Evolutionary conservation across 2,888 invertebrate species (phyloP).

Genomic region (Gymnocheta viridis): DNA sequence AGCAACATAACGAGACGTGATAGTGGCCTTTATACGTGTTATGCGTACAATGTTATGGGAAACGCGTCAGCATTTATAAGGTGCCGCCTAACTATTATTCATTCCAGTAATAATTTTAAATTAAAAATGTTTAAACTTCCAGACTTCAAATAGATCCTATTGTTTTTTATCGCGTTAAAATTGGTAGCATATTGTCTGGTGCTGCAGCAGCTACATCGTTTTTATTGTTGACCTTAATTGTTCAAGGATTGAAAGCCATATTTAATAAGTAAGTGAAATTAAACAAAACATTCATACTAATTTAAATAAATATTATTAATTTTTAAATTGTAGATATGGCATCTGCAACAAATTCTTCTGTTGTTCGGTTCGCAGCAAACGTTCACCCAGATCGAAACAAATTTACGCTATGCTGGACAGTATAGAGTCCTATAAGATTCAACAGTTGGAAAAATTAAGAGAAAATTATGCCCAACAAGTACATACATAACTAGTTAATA

Average conservation of each 20-base stretch:
- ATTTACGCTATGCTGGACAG: constrained; percentile 94
- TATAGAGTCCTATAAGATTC: constrained; percentile 94
- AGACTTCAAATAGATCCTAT: constrained; percentile 92
- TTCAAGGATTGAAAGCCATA: constrained; percentile 88
- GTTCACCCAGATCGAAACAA: constrained; percentile 90
- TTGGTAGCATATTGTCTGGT: constrained; percentile 92
- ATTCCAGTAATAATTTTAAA: constrained; percentile 81
- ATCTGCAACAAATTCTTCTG: constrained; percentile 87
- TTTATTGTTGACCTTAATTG: constrained; percentile 89
- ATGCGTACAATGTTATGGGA: constrained; percentile 91
- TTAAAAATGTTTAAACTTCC: neutral
- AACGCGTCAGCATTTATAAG: constrained; percentile 89
- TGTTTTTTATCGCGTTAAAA: constrained; percentile 91
- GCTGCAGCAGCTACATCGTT: constrained; percentile 90
- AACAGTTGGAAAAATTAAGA: constrained; percentile 92
- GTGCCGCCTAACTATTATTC: constrained; percentile 75
- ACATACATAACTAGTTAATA: no score
- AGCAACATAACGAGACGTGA: constrained; percentile 88
- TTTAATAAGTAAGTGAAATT: constrained; percentile 85
- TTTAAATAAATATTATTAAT: constrained; percentile 22
- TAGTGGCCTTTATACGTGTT: constrained; percentile 92
- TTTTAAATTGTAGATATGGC: constrained; percentile 79
- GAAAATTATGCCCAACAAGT: constrained; percentile 96
- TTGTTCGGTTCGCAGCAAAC: constrained; percentile 86
- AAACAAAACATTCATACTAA: neutral